Evolutionary conservation across 2,797 vertebrate species (phyloP), one percentile per base, ranked within the genome.

Genomic region (Phalloptychus januarius): DNA sequence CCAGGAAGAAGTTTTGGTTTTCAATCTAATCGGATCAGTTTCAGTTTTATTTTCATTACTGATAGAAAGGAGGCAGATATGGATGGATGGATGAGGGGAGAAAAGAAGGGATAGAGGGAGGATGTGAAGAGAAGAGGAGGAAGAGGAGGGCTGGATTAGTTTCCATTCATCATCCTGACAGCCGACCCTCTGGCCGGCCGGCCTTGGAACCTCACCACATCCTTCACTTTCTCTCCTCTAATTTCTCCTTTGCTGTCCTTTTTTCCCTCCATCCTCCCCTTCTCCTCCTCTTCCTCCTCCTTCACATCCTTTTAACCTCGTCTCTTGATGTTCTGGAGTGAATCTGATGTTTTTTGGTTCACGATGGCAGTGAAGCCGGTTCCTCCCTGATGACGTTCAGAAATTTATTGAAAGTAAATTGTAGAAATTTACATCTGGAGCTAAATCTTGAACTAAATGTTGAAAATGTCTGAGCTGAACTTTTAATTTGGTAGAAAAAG

Each of bases 161-260:
- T 85, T 71, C 79, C 90, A 92, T 94, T 90, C 79, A 90, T 94
- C 92, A 93, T 88, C 72, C 67, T 94, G 93, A 93, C 94, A 93
- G 91, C 77, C 90, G 92, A 93, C 94, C 93, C 91, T 92, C 91
- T 74, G 74, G 83, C 86, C 79, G 74, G 83, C 86, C 79, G 88
- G 92, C 94, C 92, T 91, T 93, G 91, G 85, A 89, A 93, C 92
- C 91, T 88, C 81, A 78, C 83, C 44, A 10, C 86, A 85, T 88
- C 89, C 86, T 82, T 58, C 78, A 74, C 85, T 74, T 82, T 58
- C 78, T 75, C 85, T 74, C 71, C 83, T 76, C 79, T 44, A 72
- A 79, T 80, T 86, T 80, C 71, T 83, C 54, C 28, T 85, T 79
- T 85, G 78, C 79, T 86, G 79, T 74, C 79, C 77, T 78, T 76